Conservation (phyloP, 37 sponge, comb jelly and placozoan species). For the Theonella swinhoei region DNA sequence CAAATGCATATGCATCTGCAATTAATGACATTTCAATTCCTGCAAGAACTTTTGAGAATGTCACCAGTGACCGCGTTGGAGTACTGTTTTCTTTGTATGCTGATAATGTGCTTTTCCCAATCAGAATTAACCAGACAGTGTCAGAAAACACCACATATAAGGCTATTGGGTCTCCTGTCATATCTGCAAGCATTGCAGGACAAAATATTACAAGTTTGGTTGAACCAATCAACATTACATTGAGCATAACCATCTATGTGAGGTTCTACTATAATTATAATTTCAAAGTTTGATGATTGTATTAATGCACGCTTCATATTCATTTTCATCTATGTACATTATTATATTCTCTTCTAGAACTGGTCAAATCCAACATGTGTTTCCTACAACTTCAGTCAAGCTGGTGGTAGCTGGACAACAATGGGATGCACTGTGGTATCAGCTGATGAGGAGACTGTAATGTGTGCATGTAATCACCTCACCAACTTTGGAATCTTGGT, state of each 20-base stretch:
- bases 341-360: conserved; percentile 15
- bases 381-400: conserved; percentile 49
- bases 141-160: neutral
- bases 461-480: conserved; percentile 62
- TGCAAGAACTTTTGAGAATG: neutral
- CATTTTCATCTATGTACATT: neutral
- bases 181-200: conserved; percentile 20
- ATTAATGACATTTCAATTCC: neutral
- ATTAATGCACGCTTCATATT: too few relatives aligned
- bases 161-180: conserved; percentile 5
- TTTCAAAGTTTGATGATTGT: neutral
- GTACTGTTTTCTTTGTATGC: conserved; percentile 4
- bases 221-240: conserved; percentile 8
- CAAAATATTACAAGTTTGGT: neutral
- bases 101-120: conserved; percentile 2
- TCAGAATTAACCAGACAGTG: neutral
- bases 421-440: conserved; percentile 27
- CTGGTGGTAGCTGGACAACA: conserved; percentile 48
- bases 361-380: conserved; percentile 39
- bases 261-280: neutral
- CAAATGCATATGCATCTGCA: neutral
- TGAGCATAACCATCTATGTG: neutral
- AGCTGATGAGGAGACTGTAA: conserved; percentile 2
- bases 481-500: conserved; percentile 75
- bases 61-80: neutral